These are phyloP conservation scores for Trematocara marginatum DNA, from an alignment of 2,113 vertebrate species.

Conservation along the genomic window DNA sequence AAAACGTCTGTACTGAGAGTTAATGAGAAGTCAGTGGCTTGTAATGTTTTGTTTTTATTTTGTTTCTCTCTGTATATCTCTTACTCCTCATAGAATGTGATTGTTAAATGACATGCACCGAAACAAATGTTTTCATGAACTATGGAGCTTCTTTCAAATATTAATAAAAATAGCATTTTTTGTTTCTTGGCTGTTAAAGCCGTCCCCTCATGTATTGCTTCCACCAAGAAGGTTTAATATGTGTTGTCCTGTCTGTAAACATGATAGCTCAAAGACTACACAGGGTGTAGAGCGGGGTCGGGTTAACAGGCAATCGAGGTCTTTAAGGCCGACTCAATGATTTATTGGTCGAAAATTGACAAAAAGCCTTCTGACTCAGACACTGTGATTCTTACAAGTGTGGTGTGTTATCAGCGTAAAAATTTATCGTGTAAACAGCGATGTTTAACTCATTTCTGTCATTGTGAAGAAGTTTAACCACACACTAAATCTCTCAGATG, in stretches of 20 bases:
- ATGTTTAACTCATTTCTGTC: background rate
- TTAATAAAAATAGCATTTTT: slow-evolving; percentile 88
- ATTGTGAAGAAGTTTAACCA: background rate
- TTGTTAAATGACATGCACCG: slow-evolving; percentile 92
- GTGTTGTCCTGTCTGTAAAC: background rate
- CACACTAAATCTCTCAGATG: background rate
- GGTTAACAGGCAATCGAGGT: background rate
- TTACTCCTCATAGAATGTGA: slow-evolving; percentile 98
- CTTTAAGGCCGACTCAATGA: background rate
- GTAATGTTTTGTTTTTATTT: slow-evolving; percentile 82
- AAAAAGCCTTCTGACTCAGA: background rate
- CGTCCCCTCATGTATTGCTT: background rate
- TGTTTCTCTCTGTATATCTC: slow-evolving; percentile 73
- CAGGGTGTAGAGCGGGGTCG: background rate
- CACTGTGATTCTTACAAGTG: background rate
- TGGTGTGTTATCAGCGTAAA: background rate
- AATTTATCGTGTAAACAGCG: background rate
- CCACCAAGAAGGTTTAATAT: background rate
- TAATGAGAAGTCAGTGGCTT: slow-evolving; percentile 86
- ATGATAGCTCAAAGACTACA: background rate
- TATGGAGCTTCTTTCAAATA: slow-evolving; percentile 91
- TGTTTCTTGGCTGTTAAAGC: slow-evolving; percentile 66
- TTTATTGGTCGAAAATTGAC: background rate
- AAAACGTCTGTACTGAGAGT: slow-evolving; percentile 93
- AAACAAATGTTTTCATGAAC: slow-evolving; percentile 79